Base-by-base conservation (phyloP, 2,113 vertebrate genomes). In the Anser cygnoides region DNA sequence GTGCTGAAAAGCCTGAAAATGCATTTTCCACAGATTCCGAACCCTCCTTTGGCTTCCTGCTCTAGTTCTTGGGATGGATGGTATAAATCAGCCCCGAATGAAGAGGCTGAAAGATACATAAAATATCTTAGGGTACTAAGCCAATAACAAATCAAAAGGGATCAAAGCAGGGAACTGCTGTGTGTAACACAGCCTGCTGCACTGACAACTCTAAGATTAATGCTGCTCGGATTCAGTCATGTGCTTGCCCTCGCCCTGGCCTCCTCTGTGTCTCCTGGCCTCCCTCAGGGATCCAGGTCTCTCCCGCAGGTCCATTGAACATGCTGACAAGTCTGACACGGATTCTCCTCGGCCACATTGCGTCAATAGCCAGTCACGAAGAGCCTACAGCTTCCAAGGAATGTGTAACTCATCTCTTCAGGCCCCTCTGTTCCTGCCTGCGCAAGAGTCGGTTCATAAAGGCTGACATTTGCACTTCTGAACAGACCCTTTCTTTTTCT, bases 161-260 rank as follows among this genome's bases (percentile, higher is more conserved):
- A 87, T 61, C 35, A 90, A 92, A 95, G 66, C 35, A 90, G 39
- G 54, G 57, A 88, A 41, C 66, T 93, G 73, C 58, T 73, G 35
- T 33, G 33, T 90, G 17, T 76, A 83, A 33, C 35, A 50, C 21
- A 76, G 71, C n/a, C 62, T 58, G 9, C 29, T 41, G 52, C 35
- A 65, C 44, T 66, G 49, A n/a, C 54, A 88, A 19, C 52, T 61
- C 33, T 31, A 58, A 85, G 58, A 73, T 65, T 31, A 79, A 61
- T 85, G 74, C 65, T 72, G n/a, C 33, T 78, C 35, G 33, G 13
- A 70, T 81, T 89, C 70, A 46, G 31, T 14, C 37, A 44, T 61
- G 39, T 46, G 26, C 43, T 72, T 91, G 62, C 43, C 66, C 31
- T 90, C 0, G 0, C 22, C 41, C 50, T 44, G 23, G 50, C 50